A percentile compares a stretch with the other conserved stretches of the same genome.
Evolutionary conservation across 2,113 vertebrate genomes (phyloP).

Genomic region (Periophthalmodon schlosseri): DNA sequence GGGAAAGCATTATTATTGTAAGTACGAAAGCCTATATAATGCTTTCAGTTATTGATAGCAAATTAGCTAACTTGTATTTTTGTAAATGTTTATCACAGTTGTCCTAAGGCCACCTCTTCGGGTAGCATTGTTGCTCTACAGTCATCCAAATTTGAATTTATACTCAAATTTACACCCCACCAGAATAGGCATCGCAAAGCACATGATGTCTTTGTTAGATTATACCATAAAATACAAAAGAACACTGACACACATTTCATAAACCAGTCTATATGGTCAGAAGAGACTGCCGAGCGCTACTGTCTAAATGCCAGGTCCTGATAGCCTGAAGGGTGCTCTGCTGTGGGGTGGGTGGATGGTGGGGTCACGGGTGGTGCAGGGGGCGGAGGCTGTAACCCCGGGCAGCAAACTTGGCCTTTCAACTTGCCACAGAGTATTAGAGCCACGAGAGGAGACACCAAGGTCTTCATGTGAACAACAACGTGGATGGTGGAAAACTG

Average conservation of each 20-base stretch:
- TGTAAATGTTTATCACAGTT: too few species aligned
- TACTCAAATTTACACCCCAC: background rate
- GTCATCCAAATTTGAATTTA: background rate
- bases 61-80: conserved; percentile 15
- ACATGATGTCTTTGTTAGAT: background rate
- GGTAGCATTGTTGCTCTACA: too few species aligned
- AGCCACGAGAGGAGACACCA: conserved; percentile 18
- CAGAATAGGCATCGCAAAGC: background rate
- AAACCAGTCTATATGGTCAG: background rate
- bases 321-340: conserved; percentile 26
- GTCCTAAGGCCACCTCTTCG: too few species aligned
- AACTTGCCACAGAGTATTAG: conserved; percentile 61
- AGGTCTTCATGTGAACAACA: conserved; percentile 7
- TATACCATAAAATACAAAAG: background rate
- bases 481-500: conserved; percentile 3
- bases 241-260: background rate
- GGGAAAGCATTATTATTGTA: background rate
- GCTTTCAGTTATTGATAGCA: conserved; percentile 8
- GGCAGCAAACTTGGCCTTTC: conserved; percentile 44
- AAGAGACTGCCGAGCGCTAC: background rate
- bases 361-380: conserved; percentile 15
- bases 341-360: conserved; percentile 18
- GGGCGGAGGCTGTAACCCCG: conserved; percentile 17
- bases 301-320: conserved; percentile 17
- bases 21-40: too few species aligned